Evolutionary conservation across 2,113 vertebrate species (phyloP).

Genomic region (Limnothrissa miodon): DNA sequence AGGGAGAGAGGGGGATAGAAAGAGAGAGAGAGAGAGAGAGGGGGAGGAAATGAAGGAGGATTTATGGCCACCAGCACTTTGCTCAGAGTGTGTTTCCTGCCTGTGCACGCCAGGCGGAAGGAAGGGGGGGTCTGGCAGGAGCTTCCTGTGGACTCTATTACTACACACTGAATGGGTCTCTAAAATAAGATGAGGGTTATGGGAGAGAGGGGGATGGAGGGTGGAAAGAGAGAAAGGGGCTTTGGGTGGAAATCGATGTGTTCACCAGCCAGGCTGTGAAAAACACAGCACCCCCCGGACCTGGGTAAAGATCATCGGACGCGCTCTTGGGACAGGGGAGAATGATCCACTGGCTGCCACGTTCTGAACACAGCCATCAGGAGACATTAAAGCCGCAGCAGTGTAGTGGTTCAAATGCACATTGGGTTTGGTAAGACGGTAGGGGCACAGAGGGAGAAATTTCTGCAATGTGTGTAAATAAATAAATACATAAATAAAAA

Average conservation of each 20-base stretch:
- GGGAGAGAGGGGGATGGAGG: conserved; percentile 46
- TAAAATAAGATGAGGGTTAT: conserved; percentile 42
- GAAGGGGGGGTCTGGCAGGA: conserved; percentile 54
- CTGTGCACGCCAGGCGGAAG: conserved; percentile 53
- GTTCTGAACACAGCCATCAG: neutral
- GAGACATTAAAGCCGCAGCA: neutral
- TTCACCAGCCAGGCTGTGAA: neutral
- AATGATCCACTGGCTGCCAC: neutral
- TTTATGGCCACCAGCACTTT: conserved; percentile 55
- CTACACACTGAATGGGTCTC: conserved; percentile 38
- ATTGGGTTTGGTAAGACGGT: neutral
- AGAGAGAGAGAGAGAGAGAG: conserved; percentile 29
- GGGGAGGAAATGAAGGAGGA: conserved; percentile 59
- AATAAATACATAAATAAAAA: neutral
- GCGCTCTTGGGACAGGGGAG: neutral
- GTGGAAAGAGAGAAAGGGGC: conserved; percentile 21
- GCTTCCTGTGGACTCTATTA: conserved; percentile 60
- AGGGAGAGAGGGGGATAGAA: conserved; percentile 32
- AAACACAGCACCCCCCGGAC: neutral
- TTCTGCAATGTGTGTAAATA: neutral
- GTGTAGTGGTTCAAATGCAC: neutral
- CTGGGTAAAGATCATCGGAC: neutral
- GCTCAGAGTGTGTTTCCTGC: conserved; percentile 61
- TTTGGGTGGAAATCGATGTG: neutral
- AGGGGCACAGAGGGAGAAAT: neutral